Evolutionary conservation across 2,888 invertebrate genomes (phyloP).

Genomic region (Diadromus collaris): DNA sequence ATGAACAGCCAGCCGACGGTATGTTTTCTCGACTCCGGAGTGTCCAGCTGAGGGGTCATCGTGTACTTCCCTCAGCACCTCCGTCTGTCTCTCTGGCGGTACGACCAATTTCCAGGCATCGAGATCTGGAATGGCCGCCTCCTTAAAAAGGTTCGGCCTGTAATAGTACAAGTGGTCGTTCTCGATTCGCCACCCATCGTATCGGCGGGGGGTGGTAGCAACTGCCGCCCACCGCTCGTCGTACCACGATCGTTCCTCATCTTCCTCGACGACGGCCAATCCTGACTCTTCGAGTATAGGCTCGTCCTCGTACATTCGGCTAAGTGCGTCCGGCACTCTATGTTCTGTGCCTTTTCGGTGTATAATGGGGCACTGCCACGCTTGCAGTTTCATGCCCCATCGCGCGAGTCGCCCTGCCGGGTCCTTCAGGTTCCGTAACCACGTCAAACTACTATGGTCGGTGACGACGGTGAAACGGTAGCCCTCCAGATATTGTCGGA

Average conservation of each 20-base stretch:
- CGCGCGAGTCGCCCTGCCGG: slow-evolving; percentile 55
- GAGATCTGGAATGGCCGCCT: slow-evolving; percentile 45
- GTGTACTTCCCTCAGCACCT: slow-evolving; percentile 43
- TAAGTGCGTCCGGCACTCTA: slow-evolving; percentile 51
- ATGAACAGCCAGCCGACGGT: background rate
- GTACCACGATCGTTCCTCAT: background rate
- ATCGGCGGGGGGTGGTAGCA: background rate
- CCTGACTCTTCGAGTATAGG: background rate
- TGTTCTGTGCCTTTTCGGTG: slow-evolving; percentile 27
- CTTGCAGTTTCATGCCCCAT: slow-evolving; percentile 51
- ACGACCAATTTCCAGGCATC: slow-evolving; percentile 63
- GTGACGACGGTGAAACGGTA: slow-evolving; percentile 66
- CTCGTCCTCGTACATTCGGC: slow-evolving; percentile 50
- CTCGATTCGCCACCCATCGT: slow-evolving; percentile 39
- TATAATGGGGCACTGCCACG: slow-evolving; percentile 31
- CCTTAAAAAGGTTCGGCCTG: slow-evolving; percentile 40
- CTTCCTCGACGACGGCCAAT: too few relatives aligned
- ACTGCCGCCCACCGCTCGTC: background rate
- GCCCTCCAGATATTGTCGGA: slow-evolving; percentile 65
- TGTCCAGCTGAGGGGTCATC: slow-evolving; percentile 59
- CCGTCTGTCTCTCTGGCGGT: slow-evolving; percentile 33
- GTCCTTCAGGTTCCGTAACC: slow-evolving; percentile 63
- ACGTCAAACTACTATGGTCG: slow-evolving; percentile 64
- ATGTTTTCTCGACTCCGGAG: slow-evolving; percentile 59
- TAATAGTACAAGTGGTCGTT: slow-evolving; percentile 53